phyloP scores from a whole-genome alignment of 1,140 invertebrate genomes.

The Sipha flava region DNA sequence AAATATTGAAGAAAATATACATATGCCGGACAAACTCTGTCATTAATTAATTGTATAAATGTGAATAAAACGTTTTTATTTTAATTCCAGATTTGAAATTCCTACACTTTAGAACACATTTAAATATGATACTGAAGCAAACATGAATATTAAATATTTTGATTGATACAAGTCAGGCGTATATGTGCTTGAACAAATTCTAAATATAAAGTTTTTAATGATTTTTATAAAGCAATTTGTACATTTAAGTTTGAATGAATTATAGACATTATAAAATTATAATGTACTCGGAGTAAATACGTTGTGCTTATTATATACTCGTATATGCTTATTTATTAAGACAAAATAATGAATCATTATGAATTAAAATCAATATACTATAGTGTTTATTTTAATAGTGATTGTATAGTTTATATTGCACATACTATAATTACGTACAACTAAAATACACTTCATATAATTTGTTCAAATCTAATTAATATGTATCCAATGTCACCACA shows the following conservation, averaged over 20 bases:
- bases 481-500: not conserved
- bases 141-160: not conserved
- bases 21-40: not conserved
- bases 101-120: not conserved
- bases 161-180: not conserved
- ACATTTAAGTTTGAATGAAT: not conserved
- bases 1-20: not conserved
- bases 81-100: not conserved
- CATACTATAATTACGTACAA: not conserved
- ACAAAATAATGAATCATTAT: too few relatives aligned
- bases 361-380: too few relatives aligned
- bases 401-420: not conserved
- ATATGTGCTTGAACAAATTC: not conserved
- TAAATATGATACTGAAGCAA: not conserved
- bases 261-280: too few relatives aligned
- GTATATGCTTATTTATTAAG: not conserved
- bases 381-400: too few relatives aligned
- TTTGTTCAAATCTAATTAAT: not conserved
- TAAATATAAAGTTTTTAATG: not conserved
- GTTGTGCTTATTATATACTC: not conserved
- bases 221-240: not conserved
- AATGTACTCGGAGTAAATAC: too few relatives aligned
- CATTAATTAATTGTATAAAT: not conserved
- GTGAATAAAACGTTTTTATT: not conserved
- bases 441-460: not conserved